Conservation (phyloP, 2,113 vertebrate species). For the Marcusenius ussheri region DNA sequence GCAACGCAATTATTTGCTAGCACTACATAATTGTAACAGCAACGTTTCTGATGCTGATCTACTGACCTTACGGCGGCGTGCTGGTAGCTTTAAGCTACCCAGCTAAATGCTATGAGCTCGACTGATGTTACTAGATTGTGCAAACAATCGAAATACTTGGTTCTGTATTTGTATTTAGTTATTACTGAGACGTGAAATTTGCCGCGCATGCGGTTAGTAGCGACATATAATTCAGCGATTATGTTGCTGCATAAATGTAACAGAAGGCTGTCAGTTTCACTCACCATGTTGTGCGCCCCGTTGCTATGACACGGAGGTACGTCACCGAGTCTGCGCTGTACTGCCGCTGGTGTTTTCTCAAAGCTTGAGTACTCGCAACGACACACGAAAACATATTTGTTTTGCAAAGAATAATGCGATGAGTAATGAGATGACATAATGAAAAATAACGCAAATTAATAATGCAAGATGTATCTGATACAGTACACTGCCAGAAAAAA, state of each 20-base stretch:
- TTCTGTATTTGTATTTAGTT: neutral
- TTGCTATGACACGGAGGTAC: slow-evolving; percentile 45
- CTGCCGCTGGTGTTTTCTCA: neutral
- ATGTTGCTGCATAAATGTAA: neutral
- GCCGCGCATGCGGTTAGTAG: neutral
- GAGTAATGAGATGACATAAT: neutral
- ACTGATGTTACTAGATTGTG: neutral
- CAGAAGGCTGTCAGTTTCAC: neutral
- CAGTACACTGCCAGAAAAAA: neutral
- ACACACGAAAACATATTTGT: neutral
- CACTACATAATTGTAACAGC: neutral
- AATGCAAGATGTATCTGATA: neutral
- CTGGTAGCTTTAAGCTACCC: neutral
- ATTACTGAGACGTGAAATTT: neutral
- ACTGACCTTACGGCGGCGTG: neutral
- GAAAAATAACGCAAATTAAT: neutral
- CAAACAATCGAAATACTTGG: neutral
- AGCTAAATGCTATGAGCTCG: neutral
- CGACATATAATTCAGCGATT: neutral
- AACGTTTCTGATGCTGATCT: neutral
- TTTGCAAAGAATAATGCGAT: neutral
- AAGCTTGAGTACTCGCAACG: neutral
- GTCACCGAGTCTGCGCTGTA: slow-evolving; percentile 15
- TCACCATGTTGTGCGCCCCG: slow-evolving; percentile 42
- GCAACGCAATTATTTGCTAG: neutral